phyloP scores from a whole-genome alignment of 2,113 vertebrate genomes.

The Ptychochromis oligacanthus region DNA sequence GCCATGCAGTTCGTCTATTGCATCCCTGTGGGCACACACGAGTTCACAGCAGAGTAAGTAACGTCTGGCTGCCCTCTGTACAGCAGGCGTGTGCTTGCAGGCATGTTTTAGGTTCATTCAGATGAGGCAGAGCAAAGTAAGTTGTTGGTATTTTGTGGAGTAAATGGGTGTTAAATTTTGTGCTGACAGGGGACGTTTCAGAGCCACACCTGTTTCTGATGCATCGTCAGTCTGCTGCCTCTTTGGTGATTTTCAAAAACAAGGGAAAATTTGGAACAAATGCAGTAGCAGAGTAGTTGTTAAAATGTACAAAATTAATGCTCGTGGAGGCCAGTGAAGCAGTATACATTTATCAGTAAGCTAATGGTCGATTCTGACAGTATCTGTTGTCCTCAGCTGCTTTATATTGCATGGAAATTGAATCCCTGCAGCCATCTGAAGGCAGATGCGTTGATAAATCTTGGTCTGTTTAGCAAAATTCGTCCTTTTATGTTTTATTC shows the following conservation, averaged over 20 bases:
- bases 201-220: background rate
- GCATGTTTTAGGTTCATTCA: too few species aligned
- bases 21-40: conserved; percentile 97
- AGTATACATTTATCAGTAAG: background rate
- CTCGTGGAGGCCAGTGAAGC: background rate
- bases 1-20: conserved; percentile 99
- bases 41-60: conserved; percentile 98
- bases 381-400: background rate
- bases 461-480: background rate
- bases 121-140: background rate
- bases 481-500: background rate
- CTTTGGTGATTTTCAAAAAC: too few species aligned
- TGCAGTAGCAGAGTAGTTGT: background rate
- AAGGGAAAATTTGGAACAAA: background rate
- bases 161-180: background rate
- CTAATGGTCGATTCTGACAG: background rate
- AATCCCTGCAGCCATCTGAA: background rate
- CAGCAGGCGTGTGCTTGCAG: background rate
- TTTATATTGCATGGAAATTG: background rate
- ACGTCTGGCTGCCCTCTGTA: background rate
- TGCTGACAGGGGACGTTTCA: background rate
- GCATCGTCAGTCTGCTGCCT: background rate
- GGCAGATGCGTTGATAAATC: background rate
- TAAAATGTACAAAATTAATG: background rate
- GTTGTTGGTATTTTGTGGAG: background rate